Base-by-base conservation (phyloP, 2,113 vertebrate species). In the Cephalopholis sonnerati region DNA sequence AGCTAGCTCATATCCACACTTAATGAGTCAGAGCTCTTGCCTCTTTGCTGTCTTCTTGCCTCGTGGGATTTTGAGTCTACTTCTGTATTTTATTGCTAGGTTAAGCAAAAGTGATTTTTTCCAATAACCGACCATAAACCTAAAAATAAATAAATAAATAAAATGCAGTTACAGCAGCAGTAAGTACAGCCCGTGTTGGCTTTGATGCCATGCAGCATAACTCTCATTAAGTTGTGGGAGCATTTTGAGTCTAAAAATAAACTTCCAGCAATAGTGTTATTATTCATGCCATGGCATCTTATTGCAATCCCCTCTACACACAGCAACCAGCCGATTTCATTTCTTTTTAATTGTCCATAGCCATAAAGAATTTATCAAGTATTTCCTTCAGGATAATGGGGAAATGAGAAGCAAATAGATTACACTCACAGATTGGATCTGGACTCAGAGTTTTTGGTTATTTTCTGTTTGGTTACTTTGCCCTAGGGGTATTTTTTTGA, bases 201-300 rank as follows among this genome's bases (percentile, higher is more conserved):
- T 89, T 85, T 86, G 77, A 83, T 73, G 66, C 55, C 57, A 53
- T 44, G 74, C 59, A 72, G 76, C 84, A 76, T 50, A 48, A 58
- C 27, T 79, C 83, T 80, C 74, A 89, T 85, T 85, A 85, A 73
- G 74, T 50, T 78, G 70, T 73, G 77, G 82, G 70, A 59, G 66
- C 71, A 81, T 75, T 81, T 79, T 73, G 46, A 59, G 79, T 68
- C 84, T 89, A 89, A 89, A 89, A 91, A 89, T 89, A 89, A 82
- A 88, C 75, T 58, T 80, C 24, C 39, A 72, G 61, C 48, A 64
- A 62, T 50, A 44, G 58, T 67, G 75, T 84, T 89, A 85, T 84
- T 86, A 89, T 91, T 89, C 85, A 91, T 83, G 70, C 65, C 46
- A 12, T 62, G 48, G 73, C 55, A 55, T 85, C 84, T 73, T 83